Base-by-base conservation (phyloP, 64 coral and sea anemone species). In the Hydrozoanthus tunicans region DNA sequence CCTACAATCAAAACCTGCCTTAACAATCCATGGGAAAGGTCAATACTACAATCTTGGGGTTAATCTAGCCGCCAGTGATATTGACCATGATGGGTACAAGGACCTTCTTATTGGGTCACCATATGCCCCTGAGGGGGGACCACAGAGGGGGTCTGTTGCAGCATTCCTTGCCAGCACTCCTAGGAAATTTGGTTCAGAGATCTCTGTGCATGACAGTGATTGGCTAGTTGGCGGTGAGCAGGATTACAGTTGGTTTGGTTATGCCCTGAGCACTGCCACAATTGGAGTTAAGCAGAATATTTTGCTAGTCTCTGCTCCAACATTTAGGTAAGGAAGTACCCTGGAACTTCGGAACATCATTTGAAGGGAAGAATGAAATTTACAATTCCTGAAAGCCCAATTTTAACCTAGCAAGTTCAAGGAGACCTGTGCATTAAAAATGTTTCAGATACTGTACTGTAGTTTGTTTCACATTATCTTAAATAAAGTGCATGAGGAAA, bases 231-330 rank as follows among this genome's bases (percentile, higher is more conserved):
- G 64, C 77, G 97, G 97, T 56, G 65, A 96, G 73, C 97, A 99
- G 70, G 90, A 99, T 61, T 99, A 95, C 73, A 94, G 97, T 27
- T 99, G 97, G 97, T 99, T 99, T 95, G 97, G 97, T 92, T 83
- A 93, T 81, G 92, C 91, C 3, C 26, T 96, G 56, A 77, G 20
- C 25, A 51, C 66, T 66, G 84, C 91, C 8, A 63, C 62, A 54
- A 55, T 86, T 56, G 76, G 14, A 65, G 32, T 43, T 43, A 90
- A 57, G 24, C 85, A 75, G 27, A 91, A 82, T 51, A 77, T 83
- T 58, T 12, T 95, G 64, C 66, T 96, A 63, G 74, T 99, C 26
- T 77, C 83, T 80, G 97, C 97, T 79, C 97, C 97, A 64, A 96
- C 97, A 25, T 99, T 92, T 62, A 95, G 97, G 97, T 99, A 82